Evolutionary conservation across 2,113 vertebrate species (phyloP).

Genomic region (Urocolius indicus): DNA sequence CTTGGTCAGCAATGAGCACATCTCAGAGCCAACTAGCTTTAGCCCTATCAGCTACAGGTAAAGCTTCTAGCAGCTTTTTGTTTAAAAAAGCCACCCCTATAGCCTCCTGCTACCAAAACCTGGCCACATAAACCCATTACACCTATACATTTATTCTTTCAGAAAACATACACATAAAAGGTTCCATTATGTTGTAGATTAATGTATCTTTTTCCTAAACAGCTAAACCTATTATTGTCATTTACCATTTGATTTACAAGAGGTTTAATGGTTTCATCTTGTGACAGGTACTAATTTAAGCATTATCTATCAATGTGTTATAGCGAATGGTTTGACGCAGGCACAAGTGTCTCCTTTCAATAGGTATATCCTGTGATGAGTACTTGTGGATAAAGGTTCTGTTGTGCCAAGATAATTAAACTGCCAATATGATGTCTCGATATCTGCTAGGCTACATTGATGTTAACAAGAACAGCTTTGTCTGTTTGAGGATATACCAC

Average conservation of each 20-base stretch:
- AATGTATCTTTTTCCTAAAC: neutral
- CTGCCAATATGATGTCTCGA: neutral
- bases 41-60: too few relatives aligned
- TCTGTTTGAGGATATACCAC: neutral
- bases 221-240: neutral
- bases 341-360: neutral
- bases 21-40: too few relatives aligned
- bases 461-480: neutral
- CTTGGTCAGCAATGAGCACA: too few relatives aligned
- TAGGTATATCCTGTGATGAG: neutral
- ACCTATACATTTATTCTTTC: neutral
- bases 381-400: neutral
- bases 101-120: too few relatives aligned
- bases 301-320: neutral
- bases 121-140: too few relatives aligned
- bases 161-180: neutral
- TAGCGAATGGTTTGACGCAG: neutral
- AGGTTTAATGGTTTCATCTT: neutral
- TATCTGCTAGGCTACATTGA: neutral
- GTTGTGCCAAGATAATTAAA: neutral
- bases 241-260: neutral
- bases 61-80: too few relatives aligned
- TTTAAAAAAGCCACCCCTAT: too few relatives aligned
- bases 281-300: constrained; percentile 19
- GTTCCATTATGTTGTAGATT: neutral